A percentile compares a stretch with the other conserved stretches of the same genome.
phyloP scores from a whole-genome alignment of 2,113 vertebrate species.

The Trogon surrucura region DNA sequence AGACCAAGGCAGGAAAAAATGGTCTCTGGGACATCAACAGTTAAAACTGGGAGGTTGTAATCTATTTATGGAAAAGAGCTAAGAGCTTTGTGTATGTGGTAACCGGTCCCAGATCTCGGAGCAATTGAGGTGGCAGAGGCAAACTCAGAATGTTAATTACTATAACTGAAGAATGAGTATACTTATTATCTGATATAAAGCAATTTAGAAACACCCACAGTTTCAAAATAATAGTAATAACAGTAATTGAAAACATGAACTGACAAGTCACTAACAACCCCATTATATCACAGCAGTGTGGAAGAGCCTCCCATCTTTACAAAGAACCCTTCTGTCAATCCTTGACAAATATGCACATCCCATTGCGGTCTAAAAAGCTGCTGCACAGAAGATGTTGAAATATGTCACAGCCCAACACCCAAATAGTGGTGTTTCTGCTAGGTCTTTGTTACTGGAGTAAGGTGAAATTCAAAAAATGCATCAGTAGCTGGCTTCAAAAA shows the following conservation, averaged over 20 bases:
- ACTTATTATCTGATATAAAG: conserved; percentile 57
- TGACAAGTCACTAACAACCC: conserved; percentile 44
- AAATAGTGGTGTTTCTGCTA: neutral
- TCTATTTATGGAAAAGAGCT: conserved; percentile 3
- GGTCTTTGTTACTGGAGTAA: neutral
- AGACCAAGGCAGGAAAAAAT: neutral
- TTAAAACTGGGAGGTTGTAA: conserved; percentile 22
- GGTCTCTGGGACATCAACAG: neutral
- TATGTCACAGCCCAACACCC: neutral
- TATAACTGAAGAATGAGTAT: conserved; percentile 41
- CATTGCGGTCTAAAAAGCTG: neutral
- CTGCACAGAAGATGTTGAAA: neutral
- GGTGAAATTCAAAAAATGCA: neutral
- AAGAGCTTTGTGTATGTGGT: neutral
- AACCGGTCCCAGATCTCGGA: conserved; percentile 9
- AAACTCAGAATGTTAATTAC: conserved; percentile 52
- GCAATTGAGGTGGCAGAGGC: conserved; percentile 25
- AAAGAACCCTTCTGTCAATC: neutral
- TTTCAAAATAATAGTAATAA: conserved; percentile 58
- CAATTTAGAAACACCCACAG: conserved; percentile 23
- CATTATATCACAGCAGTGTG: neutral
- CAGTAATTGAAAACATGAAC: conserved; percentile 58
- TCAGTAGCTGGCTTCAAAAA: neutral
- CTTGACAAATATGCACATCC: neutral
- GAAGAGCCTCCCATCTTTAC: neutral